phyloP scores from a whole-genome alignment of 2,113 vertebrate species.

The Ornithorhynchus anatinus region DNA sequence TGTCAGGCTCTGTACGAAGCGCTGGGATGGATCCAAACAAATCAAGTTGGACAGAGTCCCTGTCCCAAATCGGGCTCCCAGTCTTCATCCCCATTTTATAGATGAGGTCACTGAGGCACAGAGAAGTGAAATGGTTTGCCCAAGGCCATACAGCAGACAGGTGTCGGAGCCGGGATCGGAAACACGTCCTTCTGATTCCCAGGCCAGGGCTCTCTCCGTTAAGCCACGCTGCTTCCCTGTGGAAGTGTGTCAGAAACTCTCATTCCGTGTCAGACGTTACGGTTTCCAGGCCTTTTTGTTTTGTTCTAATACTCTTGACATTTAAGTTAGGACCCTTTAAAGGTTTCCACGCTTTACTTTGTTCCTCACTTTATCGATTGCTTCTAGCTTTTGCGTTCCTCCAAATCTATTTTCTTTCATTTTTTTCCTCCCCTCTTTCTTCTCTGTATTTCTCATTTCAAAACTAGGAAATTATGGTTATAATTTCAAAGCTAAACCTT shows the following conservation, averaged over 20 bases:
- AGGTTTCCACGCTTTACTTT: slow-evolving; percentile 68
- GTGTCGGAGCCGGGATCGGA: too few species aligned
- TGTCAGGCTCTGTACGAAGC: too few species aligned
- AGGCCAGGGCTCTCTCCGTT: too few species aligned
- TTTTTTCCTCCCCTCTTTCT: slow-evolving; percentile 34
- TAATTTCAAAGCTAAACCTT: slow-evolving; percentile 24
- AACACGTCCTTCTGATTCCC: too few species aligned
- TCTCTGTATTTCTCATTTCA: slow-evolving; percentile 46
- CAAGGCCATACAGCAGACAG: too few species aligned
- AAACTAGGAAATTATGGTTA: slow-evolving; percentile 44
- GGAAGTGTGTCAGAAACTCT: slow-evolving; percentile 18
- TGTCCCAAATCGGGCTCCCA: too few species aligned
- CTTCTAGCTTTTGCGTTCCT: slow-evolving; percentile 57
- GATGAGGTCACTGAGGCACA: too few species aligned
- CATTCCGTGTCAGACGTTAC: slow-evolving; percentile 32
- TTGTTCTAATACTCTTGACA: slow-evolving; percentile 69
- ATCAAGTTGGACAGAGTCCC: too few species aligned
- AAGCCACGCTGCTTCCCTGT: slow-evolving; percentile 24
- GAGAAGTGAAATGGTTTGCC: too few species aligned
- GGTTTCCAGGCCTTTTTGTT: slow-evolving; percentile 51
- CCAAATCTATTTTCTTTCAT: slow-evolving; percentile 48
- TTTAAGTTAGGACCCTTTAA: slow-evolving; percentile 63
- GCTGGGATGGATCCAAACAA: too few species aligned
- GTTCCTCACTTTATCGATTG: slow-evolving; percentile 66
- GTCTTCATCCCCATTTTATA: too few species aligned